A percentile compares a stretch with the other conserved stretches of the same genome.
Evolutionary conservation across 2,113 vertebrate species (phyloP).

Genomic region (Grallaria varia): DNA sequence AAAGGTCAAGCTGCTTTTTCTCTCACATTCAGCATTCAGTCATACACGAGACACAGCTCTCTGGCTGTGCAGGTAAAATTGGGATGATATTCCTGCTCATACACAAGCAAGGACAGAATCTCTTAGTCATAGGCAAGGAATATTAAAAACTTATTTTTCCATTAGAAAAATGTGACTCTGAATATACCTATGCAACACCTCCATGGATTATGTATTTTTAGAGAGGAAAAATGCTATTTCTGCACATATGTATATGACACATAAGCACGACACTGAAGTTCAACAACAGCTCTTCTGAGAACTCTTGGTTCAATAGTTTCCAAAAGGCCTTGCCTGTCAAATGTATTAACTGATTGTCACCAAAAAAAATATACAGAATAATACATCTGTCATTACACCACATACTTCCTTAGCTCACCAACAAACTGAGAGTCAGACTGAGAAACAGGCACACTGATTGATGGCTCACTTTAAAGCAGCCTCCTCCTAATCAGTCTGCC

Average conservation of each 20-base stretch:
- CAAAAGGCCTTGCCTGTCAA: background rate
- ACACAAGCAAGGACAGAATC: background rate
- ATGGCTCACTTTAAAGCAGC: constrained; percentile 26
- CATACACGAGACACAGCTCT: background rate
- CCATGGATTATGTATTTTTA: background rate
- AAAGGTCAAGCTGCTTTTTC: background rate
- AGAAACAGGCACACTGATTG: constrained; percentile 7
- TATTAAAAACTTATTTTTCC: background rate
- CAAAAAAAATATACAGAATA: background rate
- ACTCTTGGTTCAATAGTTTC: background rate
- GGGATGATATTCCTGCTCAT: background rate
- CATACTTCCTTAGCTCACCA: background rate
- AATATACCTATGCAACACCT: background rate
- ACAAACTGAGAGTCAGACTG: background rate
- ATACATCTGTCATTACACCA: background rate
- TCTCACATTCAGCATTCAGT: background rate
- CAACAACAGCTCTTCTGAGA: background rate
- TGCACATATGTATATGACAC: background rate
- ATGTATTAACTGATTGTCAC: background rate
- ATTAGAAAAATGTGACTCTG: background rate
- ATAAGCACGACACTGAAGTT: background rate
- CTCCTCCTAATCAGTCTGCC: background rate
- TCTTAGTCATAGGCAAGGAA: background rate
- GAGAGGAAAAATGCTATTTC: background rate
- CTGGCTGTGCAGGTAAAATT: background rate